Evolutionary conservation across 2,797 vertebrate genomes (phyloP).

Genomic region (Fundulus diaphanus): DNA sequence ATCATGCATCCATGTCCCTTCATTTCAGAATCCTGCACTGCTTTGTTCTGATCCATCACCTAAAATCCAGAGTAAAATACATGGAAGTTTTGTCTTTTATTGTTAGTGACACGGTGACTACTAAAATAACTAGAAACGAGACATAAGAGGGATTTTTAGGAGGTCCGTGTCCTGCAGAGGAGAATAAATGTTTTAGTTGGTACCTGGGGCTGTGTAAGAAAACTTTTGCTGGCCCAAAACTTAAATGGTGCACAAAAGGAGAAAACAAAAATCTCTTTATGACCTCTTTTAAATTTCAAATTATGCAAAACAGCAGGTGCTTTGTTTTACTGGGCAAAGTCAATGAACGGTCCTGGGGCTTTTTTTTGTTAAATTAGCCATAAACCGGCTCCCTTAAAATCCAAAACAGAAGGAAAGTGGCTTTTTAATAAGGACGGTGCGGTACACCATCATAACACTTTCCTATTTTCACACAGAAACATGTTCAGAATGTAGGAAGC

Average conservation of each 20-base stretch:
- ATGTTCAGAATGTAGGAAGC: neutral
- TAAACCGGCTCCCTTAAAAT: neutral
- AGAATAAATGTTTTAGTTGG: neutral
- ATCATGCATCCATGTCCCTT: too few species aligned
- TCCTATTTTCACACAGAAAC: neutral
- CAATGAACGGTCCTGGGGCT: slow-evolving; percentile 3
- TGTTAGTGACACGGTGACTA: neutral
- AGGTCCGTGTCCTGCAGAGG: neutral
- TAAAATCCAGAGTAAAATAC: neutral
- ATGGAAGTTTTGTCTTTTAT: neutral
- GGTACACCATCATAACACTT: neutral
- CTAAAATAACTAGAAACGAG: neutral
- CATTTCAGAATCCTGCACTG: too few species aligned
- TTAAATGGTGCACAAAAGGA: neutral
- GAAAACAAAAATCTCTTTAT: slow-evolving; percentile 4
- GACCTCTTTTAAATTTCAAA: slow-evolving; percentile 1
- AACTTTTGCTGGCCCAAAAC: slow-evolving; percentile 1
- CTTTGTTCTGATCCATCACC: too few species aligned
- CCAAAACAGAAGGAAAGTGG: slow-evolving; percentile 10
- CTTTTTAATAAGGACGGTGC: slow-evolving; percentile 1
- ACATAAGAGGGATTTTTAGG: neutral
- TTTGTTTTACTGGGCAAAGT: slow-evolving; percentile 1
- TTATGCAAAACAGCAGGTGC: slow-evolving; percentile 6
- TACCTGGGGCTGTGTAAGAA: neutral
- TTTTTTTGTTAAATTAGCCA: neutral